These are phyloP conservation scores for Patella caerulea DNA, from an alignment of 2,888 invertebrate genomes.

Conservation along the genomic window DNA sequence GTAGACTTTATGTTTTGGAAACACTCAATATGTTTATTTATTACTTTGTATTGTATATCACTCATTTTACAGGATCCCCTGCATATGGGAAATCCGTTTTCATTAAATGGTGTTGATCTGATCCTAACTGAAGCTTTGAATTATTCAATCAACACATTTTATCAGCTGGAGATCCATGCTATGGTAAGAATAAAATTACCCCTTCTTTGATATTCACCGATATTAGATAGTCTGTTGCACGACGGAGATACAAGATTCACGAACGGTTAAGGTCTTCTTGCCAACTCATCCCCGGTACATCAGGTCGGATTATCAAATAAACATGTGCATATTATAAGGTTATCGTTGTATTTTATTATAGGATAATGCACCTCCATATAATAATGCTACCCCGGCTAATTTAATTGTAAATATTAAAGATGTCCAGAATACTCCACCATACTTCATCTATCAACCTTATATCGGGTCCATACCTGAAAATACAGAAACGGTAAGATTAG, in stretches of 20 bases:
- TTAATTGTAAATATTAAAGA: slow-evolving; percentile 90
- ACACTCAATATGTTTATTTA: too few species aligned
- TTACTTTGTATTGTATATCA: too few species aligned
- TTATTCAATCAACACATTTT: slow-evolving; percentile 3
- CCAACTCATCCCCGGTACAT: too few species aligned
- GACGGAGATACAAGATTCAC: too few species aligned
- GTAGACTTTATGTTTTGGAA: too few species aligned
- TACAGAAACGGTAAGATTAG: slow-evolving; percentile 75
- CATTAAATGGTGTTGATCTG: background rate
- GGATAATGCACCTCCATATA: slow-evolving; percentile 74
- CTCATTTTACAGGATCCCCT: background rate
- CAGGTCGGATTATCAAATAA: too few species aligned
- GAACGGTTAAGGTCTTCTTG: too few species aligned
- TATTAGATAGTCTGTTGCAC: too few species aligned
- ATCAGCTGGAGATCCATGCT: background rate
- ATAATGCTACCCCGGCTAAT: slow-evolving; percentile 78
- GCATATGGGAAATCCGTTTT: background rate
- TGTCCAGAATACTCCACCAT: slow-evolving; percentile 92
- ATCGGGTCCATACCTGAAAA: slow-evolving; percentile 86
- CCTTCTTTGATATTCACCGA: too few species aligned
- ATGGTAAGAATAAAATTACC: background rate
- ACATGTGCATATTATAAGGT: too few species aligned
- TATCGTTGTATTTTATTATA: slow-evolving; percentile 22
- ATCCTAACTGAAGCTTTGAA: background rate
- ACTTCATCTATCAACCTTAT: slow-evolving; percentile 88